Evolutionary conservation across 2,113 vertebrate genomes (phyloP), one percentile per base, ranked within the genome.

Genomic region (Melospiza melodia): DNA sequence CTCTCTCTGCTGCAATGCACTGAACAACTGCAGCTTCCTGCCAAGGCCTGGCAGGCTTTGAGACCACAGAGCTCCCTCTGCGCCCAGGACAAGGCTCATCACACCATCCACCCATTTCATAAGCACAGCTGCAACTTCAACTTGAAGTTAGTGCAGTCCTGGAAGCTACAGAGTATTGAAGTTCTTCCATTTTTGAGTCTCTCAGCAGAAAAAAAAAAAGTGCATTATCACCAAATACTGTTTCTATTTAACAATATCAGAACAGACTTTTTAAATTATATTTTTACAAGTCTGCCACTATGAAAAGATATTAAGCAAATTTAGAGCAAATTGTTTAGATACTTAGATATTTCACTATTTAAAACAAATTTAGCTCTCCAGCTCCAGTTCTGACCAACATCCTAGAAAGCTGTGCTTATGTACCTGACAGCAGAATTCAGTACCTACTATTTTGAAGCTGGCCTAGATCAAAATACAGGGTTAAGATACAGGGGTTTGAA

Each of bases 121-220:
- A 41, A 87, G 33, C 51, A 69, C 10, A 67, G 31, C 33, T 6
- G 5, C 5, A 48, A 24, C 51, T 82, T 71, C 52, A 74, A 0
- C 23, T n/a, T 41, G n/a, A 71, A 68, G 35, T 20, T 30, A 41
- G 27, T 22, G 37, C 51, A 25, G 14, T 25, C 25, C 61, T 87
- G 52, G n/a, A 68, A 95, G 65, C 19, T 18, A 48, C 1, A 25
- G 23, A 46, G 3, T 25, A 18, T 18, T 62, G 15, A 41, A 75
- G 18, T 59, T 71, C 63, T 41, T 84, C 37, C 37, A 39, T 74
- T 74, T 43, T 24, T 16, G 65, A 28, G 43, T 77, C 31, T 43
- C 35, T 76, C 85, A 76, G 88, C 51, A 81, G 93, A 22, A 93
- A 89, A 89, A 93, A 89, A 89, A 35, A 57, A 35, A 84, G 57